These are phyloP conservation scores for Cherax quadricarinatus DNA, from an alignment of 1,140 invertebrate genomes.

Conservation along the genomic window DNA sequence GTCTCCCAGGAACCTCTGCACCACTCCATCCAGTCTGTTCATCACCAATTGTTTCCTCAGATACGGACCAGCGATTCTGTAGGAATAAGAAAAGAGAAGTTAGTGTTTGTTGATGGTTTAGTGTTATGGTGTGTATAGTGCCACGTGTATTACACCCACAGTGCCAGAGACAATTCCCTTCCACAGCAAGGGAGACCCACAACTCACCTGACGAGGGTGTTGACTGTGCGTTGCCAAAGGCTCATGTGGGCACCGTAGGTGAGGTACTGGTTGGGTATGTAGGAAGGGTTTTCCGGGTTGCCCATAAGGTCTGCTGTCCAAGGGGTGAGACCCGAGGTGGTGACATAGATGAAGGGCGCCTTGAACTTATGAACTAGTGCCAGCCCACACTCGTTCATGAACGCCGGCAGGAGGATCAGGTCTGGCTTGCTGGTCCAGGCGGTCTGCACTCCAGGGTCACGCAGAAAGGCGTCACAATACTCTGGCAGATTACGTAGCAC, in stretches of 20 bases:
- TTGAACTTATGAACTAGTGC: constrained; percentile 78
- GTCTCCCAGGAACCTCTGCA: constrained; percentile 66
- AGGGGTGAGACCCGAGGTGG: constrained; percentile 71
- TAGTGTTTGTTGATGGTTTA: neutral
- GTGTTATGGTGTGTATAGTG: too few relatives aligned
- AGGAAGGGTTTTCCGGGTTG: constrained; percentile 71
- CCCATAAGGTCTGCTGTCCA: constrained; percentile 74
- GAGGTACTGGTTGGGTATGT: constrained; percentile 72
- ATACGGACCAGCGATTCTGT: constrained; percentile 57
- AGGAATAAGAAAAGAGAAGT: neutral
- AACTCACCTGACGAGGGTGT: constrained; percentile 71
- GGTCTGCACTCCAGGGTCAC: constrained; percentile 64
- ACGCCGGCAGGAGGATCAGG: constrained; percentile 74
- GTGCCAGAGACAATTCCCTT: neutral
- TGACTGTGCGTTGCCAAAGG: constrained; percentile 73
- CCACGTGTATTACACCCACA: too few relatives aligned
- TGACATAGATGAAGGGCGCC: constrained; percentile 80
- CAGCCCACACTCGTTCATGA: constrained; percentile 75
- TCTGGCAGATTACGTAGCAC: constrained; percentile 65
- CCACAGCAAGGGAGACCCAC: neutral
- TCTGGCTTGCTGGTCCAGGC: constrained; percentile 74
- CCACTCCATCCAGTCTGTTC: constrained; percentile 63
- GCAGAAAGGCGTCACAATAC: constrained; percentile 72
- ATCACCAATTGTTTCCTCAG: constrained; percentile 58
- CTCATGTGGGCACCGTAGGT: constrained; percentile 73